A percentile compares a stretch with the other conserved stretches of the same genome.
Conservation (phyloP, 1,140 invertebrate species). For the Venturia canescens region DNA sequence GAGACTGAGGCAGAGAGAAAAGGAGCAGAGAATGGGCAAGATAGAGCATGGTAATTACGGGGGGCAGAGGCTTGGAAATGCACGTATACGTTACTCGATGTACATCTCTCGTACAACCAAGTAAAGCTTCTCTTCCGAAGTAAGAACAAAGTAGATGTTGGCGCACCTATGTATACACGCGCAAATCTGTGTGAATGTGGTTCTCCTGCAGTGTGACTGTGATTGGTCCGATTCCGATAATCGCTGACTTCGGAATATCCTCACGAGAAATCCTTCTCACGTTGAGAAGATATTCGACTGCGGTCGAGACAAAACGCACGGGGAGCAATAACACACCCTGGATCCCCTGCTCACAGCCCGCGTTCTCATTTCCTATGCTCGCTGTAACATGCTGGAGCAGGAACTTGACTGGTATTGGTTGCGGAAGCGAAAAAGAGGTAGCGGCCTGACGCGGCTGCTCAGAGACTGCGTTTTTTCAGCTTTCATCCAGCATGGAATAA, state of each 20-base stretch:
- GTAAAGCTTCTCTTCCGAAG: slow-evolving; percentile 12
- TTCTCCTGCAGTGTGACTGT: not conserved
- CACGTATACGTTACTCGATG: slow-evolving; percentile 67
- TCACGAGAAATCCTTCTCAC: not conserved
- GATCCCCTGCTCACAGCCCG: too few relatives aligned
- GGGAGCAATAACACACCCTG: too few relatives aligned
- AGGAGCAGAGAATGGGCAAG: slow-evolving; percentile 23
- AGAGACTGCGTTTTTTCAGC: too few relatives aligned
- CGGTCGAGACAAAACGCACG: too few relatives aligned
- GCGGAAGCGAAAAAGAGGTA: too few relatives aligned
- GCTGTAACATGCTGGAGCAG: too few relatives aligned
- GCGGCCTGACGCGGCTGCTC: too few relatives aligned
- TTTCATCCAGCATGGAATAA: too few relatives aligned
- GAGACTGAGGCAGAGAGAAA: slow-evolving; percentile 44
- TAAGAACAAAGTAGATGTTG: slow-evolving; percentile 8
- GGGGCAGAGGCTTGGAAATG: slow-evolving; percentile 48
- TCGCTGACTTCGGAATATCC: not conserved
- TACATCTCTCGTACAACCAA: slow-evolving; percentile 50
- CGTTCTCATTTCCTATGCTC: too few relatives aligned
- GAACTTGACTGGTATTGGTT: too few relatives aligned
- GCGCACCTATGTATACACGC: too few relatives aligned
- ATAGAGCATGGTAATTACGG: slow-evolving; percentile 73
- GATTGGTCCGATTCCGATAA: slow-evolving; percentile 13
- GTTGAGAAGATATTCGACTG: too few relatives aligned
- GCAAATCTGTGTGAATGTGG: not conserved